Percentiles rank a stretch among this genome's conserved stretches.
Conservation (phyloP, 2,113 vertebrate species). For the chimpanzee (Pan troglodytes) region NHGRI_mPanTro3-v2.1_pri NC_072416.2:19395501-19396000, state of each 20-base stretch:
- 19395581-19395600: neutral
- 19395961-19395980: neutral
- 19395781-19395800: neutral
- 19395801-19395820: too few relatives aligned
- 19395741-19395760: neutral
- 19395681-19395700: neutral
- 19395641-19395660: neutral
- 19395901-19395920: neutral
- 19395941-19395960: accelerated
- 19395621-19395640: neutral
- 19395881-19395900: neutral
- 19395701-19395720: neutral
- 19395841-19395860: neutral
- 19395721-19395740: neutral
- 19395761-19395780: neutral
- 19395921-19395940: neutral
- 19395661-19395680: neutral
- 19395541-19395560: neutral
- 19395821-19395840: neutral
- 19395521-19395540: constrained; percentile 52
- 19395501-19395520: constrained; percentile 54
- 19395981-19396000: neutral
- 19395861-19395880: neutral
- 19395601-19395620: neutral
- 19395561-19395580: neutral